Evolutionary conservation across 2,888 invertebrate genomes (phyloP).

Genomic region (Timandra comae): DNA sequence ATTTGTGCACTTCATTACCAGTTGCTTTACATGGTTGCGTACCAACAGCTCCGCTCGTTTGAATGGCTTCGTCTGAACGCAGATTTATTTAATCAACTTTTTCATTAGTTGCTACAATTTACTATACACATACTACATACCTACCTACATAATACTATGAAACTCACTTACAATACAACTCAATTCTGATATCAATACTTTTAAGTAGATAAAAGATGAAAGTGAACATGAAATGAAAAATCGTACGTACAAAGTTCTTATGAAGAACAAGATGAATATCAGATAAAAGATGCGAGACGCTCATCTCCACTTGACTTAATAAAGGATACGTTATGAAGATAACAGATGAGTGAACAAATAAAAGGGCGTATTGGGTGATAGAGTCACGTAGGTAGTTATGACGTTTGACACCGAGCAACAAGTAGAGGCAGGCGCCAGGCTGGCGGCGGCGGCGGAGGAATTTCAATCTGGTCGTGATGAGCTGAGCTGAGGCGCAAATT

Average conservation of each 20-base stretch:
- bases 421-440: conserved; percentile 57
- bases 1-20: conserved; percentile 24
- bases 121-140: too few species aligned
- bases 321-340: conserved; percentile 13
- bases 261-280: conserved; percentile 2
- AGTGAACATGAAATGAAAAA: too few species aligned
- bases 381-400: conserved; percentile 63
- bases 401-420: conserved; percentile 62
- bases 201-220: too few species aligned
- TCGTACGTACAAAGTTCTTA: conserved; percentile 10
- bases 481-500: conserved; percentile 63
- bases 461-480: conserved; percentile 71
- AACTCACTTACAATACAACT: too few species aligned
- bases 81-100: too few species aligned
- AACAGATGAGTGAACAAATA: conserved; percentile 27
- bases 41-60: conserved; percentile 7
- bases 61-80: conserved; percentile 10
- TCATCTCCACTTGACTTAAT: conserved; percentile 8
- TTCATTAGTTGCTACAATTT: too few species aligned
- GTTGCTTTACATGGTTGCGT: conserved; percentile 15
- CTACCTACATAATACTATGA: too few species aligned
- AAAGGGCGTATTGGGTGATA: conserved; percentile 47
- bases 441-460: conserved; percentile 56
- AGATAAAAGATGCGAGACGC: conserved; percentile 11
- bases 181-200: too few species aligned